Evolutionary conservation across 1,140 invertebrate species (phyloP).

Genomic region (Solenopsis fugax): DNA sequence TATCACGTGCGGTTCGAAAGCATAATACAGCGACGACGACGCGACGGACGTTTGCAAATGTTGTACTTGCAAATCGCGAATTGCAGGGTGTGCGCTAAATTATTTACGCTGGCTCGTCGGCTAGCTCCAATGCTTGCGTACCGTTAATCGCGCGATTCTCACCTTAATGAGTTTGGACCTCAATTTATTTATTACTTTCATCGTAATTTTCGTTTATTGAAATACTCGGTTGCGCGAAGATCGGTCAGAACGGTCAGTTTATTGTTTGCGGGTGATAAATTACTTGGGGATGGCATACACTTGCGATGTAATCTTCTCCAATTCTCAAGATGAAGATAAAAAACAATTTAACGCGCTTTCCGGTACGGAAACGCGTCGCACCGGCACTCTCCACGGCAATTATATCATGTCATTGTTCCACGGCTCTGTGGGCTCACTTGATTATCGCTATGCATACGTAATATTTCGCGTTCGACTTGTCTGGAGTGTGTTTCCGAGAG

Average conservation of each 20-base stretch:
- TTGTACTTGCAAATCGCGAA: constrained; percentile 34
- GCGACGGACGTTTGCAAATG: constrained; percentile 40
- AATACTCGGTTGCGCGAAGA: background rate
- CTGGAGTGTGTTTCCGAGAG: background rate
- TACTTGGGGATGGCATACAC: background rate
- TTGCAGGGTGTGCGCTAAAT: background rate
- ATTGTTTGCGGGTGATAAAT: constrained; percentile 18
- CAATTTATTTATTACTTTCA: constrained; percentile 13
- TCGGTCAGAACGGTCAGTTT: background rate
- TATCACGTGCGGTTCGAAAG: constrained; percentile 49
- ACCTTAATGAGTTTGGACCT: background rate
- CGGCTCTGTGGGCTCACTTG: constrained; percentile 14
- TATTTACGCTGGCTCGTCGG: constrained; percentile 45
- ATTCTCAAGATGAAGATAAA: background rate
- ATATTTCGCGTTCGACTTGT: constrained; percentile 47
- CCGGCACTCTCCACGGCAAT: constrained; percentile 13
- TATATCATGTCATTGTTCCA: constrained; percentile 23
- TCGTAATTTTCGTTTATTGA: background rate
- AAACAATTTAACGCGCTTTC: background rate
- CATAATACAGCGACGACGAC: constrained; percentile 25
- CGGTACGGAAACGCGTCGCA: background rate
- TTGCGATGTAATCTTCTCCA: background rate
- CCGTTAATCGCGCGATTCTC: constrained; percentile 1
- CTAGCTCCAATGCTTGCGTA: background rate
- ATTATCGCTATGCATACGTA: constrained; percentile 39